A percentile compares a stretch with the other conserved stretches of the same genome.
phyloP scores from a whole-genome alignment of 2,113 vertebrate genomes.

The Osmerus mordax region DNA sequence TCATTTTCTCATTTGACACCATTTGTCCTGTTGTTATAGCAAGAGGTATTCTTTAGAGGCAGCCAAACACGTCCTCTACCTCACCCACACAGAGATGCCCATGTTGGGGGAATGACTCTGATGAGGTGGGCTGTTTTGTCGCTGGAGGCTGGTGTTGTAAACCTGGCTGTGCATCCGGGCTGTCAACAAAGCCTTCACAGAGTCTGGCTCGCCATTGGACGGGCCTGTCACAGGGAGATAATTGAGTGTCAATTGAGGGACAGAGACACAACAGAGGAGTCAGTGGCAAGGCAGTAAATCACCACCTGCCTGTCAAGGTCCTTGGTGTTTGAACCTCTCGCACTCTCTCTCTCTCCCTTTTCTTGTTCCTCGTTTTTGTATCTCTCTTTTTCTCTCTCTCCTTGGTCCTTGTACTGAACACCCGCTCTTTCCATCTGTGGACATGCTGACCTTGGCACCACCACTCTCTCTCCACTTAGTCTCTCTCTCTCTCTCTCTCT shows the following conservation, averaged over 20 bases:
- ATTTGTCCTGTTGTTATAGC: conserved; percentile 2
- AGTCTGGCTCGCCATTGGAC: conserved; percentile 21
- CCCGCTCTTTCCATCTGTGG: background rate
- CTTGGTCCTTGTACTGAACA: background rate
- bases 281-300: conserved; percentile 57
- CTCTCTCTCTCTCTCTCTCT: conserved; percentile 5
- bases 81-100: conserved; percentile 2
- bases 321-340: conserved; percentile 22
- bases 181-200: conserved; percentile 48
- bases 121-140: conserved; percentile 52
- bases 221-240: conserved; percentile 52
- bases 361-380: background rate
- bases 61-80: background rate
- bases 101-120: conserved; percentile 9
- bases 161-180: conserved; percentile 34
- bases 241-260: conserved; percentile 65
- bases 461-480: conserved; percentile 12
- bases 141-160: conserved; percentile 35
- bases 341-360: background rate
- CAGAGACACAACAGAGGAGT: conserved; percentile 50
- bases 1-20: conserved; percentile 20
- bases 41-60: conserved; percentile 3
- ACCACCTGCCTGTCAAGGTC: conserved; percentile 50
- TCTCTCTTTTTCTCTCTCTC: background rate
- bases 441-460: conserved; percentile 13